Base-by-base conservation (phyloP, 2,888 invertebrate species). In the Drosophila mettleri region DNA sequence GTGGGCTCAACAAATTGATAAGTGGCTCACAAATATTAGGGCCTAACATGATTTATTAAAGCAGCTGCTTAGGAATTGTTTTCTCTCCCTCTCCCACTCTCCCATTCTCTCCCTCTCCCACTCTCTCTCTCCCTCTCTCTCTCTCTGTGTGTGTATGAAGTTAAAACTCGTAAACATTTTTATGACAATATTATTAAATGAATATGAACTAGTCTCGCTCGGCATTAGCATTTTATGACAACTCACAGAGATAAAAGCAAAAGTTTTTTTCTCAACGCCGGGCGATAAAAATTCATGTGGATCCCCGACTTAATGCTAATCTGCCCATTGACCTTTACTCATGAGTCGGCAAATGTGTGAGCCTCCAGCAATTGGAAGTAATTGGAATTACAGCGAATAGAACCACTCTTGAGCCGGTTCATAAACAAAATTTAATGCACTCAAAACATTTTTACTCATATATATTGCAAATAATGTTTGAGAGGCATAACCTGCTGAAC, bases 1-100 rank as follows among this genome's bases (percentile, higher is more conserved):
- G 39, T 58, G 61, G 61, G 51, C 61, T 52, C 43, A 61, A 57
- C 65, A 75, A 59, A 65, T 75, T 70, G 64, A 51, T 64, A 61
- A 74, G 60, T 64, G 54, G 61, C 58, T 57, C 36, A 38, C 41
- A 63, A 54, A 57, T 39, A 54, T 51, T 61, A 58, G 22, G 29
- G 14, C 33, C 52, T 12, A 55, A 27, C 14, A 33, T 18, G 52
- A 49, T 49, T 57, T 57, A 57, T 57, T 46, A 46, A 27, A 36
- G 31, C 54, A 10, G n/a, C 20, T 12, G 33, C 24, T 27, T 29
- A n/a, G 16, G 6, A 6, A 16, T n/a, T n/a, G n/a, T 22, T 43
- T 20, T 2, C 39, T 2, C 14, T 2, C 39, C 12, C 10, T 7
- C 39, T 39, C 1, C 0, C 14, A 14, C 14, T 3, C 22, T 3